Evolutionary conservation across 2,888 invertebrate species (phyloP).

Genomic region (Neria commutata): DNA sequence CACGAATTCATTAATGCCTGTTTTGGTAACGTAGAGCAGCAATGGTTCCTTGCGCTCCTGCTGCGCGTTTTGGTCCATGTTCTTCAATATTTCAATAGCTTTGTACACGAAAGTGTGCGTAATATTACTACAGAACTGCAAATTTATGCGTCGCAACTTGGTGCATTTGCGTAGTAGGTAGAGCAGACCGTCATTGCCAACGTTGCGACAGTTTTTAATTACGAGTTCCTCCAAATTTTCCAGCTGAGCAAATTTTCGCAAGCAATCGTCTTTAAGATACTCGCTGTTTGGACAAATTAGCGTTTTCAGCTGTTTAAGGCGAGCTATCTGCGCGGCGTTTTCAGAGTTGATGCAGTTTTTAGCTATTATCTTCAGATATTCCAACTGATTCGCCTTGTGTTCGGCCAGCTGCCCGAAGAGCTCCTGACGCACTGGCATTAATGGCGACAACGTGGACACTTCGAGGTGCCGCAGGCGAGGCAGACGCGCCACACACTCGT

Average conservation of each 20-base stretch:
- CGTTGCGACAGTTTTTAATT: conserved; percentile 9
- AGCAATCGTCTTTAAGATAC: conserved; percentile 13
- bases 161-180: conserved; percentile 11
- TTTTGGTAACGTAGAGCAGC: conserved; percentile 6
- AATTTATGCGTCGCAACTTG: conserved; percentile 17
- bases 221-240: conserved; percentile 21
- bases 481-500: conserved; percentile 17
- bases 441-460: no score
- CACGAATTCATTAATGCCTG: conserved; percentile 11
- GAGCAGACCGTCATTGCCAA: conserved; percentile 19
- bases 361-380: conserved; percentile 18
- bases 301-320: conserved; percentile 11
- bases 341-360: conserved; percentile 13
- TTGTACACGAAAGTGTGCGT: conserved; percentile 15
- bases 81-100: conserved; percentile 12
- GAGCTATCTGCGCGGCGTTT: conserved; percentile 6
- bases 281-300: conserved; percentile 16
- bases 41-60: conserved; percentile 7
- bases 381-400: conserved; percentile 18
- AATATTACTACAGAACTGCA: conserved; percentile 21
- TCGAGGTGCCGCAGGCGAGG: conserved; percentile 21
- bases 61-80: no score
- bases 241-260: conserved; percentile 15
- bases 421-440: neutral
- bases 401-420: conserved; percentile 12